Conservation (phyloP, 2,888 invertebrate genomes). For the Cyrtodaria siliqua region DNA sequence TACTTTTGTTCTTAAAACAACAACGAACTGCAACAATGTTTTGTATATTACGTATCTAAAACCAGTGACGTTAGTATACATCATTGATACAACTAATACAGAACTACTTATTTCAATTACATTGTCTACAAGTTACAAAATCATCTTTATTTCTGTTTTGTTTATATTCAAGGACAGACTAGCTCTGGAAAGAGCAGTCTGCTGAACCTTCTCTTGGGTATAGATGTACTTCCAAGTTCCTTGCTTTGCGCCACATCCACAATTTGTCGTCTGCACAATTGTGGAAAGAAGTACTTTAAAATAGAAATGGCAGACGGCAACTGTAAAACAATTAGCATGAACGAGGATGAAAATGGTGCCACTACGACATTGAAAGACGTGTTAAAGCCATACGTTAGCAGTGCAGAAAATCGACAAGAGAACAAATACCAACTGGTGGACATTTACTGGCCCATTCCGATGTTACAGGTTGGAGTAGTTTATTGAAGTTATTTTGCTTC, state of each 20-base stretch:
- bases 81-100: too few relatives aligned
- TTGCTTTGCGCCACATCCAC: constrained; percentile 79
- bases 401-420: constrained; percentile 52
- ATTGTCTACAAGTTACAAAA: too few relatives aligned
- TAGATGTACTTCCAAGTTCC: constrained; percentile 74
- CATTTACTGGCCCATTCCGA: constrained; percentile 77
- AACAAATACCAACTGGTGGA: constrained; percentile 72
- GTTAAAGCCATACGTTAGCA: constrained; percentile 52
- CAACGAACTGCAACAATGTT: too few relatives aligned
- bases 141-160: too few relatives aligned
- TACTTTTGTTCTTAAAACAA: too few relatives aligned
- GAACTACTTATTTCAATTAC: too few relatives aligned
- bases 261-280: constrained; percentile 70
- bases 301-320: constrained; percentile 29
- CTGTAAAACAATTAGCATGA: neutral
- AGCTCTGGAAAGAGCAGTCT: constrained; percentile 82
- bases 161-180: constrained; percentile 77
- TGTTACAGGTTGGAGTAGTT: constrained; percentile 77
- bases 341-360: neutral
- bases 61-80: too few relatives aligned
- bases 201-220: constrained; percentile 77
- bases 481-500: too few relatives aligned
- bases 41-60: too few relatives aligned
- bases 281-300: constrained; percentile 31
- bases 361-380: constrained; percentile 12